A percentile compares a stretch with the other conserved stretches of the same genome.
Conservation (phyloP, 2,113 vertebrate genomes). For the Sceloporus undulatus region DNA sequence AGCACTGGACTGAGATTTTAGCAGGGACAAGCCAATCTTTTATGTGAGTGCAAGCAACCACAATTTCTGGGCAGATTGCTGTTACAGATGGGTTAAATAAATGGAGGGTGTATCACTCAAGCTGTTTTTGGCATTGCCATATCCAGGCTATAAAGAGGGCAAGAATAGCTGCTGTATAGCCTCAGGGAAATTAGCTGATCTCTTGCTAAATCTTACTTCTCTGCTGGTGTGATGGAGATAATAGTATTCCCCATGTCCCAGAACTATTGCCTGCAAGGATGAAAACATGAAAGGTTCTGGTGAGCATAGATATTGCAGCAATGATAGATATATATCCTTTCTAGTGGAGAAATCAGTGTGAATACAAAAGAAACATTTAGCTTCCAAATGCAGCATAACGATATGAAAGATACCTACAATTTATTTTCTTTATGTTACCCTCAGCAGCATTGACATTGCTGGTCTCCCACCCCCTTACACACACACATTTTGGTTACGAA, state of each 20-base stretch:
- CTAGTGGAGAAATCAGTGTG: background rate
- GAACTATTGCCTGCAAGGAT: constrained; percentile 29
- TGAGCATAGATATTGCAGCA: constrained; percentile 30
- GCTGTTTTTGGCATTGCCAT: constrained; percentile 5
- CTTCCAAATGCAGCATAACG: fast-evolving
- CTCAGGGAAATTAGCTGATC: constrained; percentile 21
- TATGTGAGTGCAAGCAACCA: background rate
- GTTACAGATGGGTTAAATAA: background rate
- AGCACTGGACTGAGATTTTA: background rate
- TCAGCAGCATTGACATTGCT: fast-evolving
- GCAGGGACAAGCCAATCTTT: background rate
- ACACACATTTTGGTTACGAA: constrained; percentile 29
- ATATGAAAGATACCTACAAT: constrained; percentile 2
- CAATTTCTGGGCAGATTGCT: background rate
- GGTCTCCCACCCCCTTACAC: background rate
- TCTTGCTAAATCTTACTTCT: constrained; percentile 30
- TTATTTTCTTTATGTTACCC: constrained; percentile 21
- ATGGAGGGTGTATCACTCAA: background rate
- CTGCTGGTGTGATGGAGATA: constrained; percentile 23
- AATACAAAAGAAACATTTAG: background rate
- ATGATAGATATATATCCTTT: constrained; percentile 10
- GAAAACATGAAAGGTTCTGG: constrained; percentile 13
- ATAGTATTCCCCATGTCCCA: constrained; percentile 15
- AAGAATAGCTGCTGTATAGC: constrained; percentile 1
- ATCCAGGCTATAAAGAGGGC: constrained; percentile 14